A percentile compares a stretch with the other conserved stretches of the same genome.
phyloP scores from a whole-genome alignment of 2,113 vertebrate species.

The Calyptomena viridis region DNA sequence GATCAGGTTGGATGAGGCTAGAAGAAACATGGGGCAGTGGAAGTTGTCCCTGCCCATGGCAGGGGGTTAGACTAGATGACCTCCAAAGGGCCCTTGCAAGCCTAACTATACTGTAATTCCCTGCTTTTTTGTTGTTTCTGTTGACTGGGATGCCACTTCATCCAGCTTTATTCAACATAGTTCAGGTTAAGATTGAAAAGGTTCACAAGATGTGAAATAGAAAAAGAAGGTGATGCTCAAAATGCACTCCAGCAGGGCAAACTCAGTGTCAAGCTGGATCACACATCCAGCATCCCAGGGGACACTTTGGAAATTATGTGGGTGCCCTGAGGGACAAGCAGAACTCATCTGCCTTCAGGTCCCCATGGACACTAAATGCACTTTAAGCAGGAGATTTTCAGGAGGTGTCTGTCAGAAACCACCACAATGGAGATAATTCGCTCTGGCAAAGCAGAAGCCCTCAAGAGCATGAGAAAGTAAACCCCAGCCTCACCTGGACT shows the following conservation, averaged over 20 bases:
- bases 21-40: rapidly evolving
- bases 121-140: neutral
- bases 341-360: neutral
- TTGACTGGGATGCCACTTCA: neutral
- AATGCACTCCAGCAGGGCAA: neutral
- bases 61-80: no score
- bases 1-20: rapidly evolving
- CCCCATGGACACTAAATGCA: neutral
- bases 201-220: neutral
- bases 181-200: neutral
- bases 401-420: neutral
- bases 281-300: neutral
- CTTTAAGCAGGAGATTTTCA: neutral
- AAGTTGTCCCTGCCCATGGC: neutral
- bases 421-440: neutral
- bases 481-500: rapidly evolving
- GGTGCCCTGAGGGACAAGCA: neutral
- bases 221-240: neutral
- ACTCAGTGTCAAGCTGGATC: neutral
- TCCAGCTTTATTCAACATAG: neutral
- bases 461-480: neutral
- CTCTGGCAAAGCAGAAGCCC: neutral
- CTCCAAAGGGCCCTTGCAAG: neutral
- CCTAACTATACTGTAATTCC: neutral
- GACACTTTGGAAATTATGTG: neutral